Base-by-base conservation (phyloP, 2,113 vertebrate species). In the Silurus asotus region DNA sequence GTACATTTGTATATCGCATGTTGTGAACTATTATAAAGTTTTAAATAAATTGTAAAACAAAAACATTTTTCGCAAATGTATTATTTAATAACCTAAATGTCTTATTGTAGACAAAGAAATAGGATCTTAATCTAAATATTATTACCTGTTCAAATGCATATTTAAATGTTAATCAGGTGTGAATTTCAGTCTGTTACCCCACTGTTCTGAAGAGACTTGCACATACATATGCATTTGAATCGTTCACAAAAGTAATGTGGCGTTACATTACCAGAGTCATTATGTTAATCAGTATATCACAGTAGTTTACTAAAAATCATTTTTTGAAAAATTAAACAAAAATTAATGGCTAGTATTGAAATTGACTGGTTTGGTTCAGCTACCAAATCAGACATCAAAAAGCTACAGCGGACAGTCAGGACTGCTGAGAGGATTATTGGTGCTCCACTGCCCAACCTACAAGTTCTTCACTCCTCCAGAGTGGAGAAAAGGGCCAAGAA, bases 1-100 rank as follows among this genome's bases (percentile, higher is more conserved):
- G 84, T 92, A 88, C 90, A 56, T 93, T 89, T 95, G 90, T 94
- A 93, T 89, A 95, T 93, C 94, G 88, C 88, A 92, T 93, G 89
- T 90, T 92, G 81, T 84, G 65, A 92, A 88, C 82, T 87, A 88
- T 89, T 90, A 67, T 82, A 83, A 85, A 83, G 53, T 86, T 84
- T 37, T 89, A 89, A 94, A 93, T 93, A 93, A 93, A 94, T 86
- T 28, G 0, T 87, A 28, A 70, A 83, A 88, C 84, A 58, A 87
- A 86, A 87, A 86, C 37, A 23, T 2, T 25, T 19, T 77, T 9
- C 55, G 15, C 37, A 1, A 61, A 20, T 9, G 20, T 64, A 25
- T 25, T 87, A 53, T 82, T 76, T 17, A 14, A 49, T 25, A 9
- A 59, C 37, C 48, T 61, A 56, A 55, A 69, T 45, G 7, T 0